These are phyloP conservation scores for Apistogramma diplotaenia DNA, from an alignment of 2,113 vertebrate species.

Conservation along the genomic window DNA sequence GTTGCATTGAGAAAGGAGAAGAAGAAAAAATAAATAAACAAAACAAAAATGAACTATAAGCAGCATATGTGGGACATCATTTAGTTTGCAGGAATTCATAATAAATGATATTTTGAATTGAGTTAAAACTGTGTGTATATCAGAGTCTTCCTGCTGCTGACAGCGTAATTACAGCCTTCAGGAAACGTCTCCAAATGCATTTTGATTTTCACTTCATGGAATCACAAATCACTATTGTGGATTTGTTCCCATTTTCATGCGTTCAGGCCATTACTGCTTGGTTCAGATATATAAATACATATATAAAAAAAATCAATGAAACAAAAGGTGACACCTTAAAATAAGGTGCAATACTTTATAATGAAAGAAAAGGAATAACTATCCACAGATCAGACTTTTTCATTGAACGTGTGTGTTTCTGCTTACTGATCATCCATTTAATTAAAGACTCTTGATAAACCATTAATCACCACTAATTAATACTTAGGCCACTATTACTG, in stretches of 20 bases:
- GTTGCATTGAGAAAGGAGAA: not conserved
- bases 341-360: not conserved
- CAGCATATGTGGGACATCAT: conserved; percentile 22
- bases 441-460: not conserved
- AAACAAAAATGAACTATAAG: conserved; percentile 14
- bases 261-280: not conserved
- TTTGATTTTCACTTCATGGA: conserved; percentile 17
- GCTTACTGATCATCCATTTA: not conserved
- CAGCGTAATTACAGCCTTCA: conserved; percentile 45
- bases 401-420: not conserved
- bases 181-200: conserved; percentile 12
- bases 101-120: conserved; percentile 30
- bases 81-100: conserved; percentile 22
- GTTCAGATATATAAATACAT: conserved; percentile 2
- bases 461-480: not conserved
- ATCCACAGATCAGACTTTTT: not conserved
- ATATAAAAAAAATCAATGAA: not conserved
- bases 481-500: not conserved
- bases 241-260: conserved; percentile 7
- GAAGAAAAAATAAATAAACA: not conserved
- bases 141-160: conserved; percentile 14
- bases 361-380: not conserved
- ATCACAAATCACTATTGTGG: not conserved
- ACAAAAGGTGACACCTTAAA: conserved; percentile 1
- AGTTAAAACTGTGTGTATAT: conserved; percentile 12